Conservation (phyloP, 1,140 invertebrate species). For the Leptinotarsa lineolata region DNA sequence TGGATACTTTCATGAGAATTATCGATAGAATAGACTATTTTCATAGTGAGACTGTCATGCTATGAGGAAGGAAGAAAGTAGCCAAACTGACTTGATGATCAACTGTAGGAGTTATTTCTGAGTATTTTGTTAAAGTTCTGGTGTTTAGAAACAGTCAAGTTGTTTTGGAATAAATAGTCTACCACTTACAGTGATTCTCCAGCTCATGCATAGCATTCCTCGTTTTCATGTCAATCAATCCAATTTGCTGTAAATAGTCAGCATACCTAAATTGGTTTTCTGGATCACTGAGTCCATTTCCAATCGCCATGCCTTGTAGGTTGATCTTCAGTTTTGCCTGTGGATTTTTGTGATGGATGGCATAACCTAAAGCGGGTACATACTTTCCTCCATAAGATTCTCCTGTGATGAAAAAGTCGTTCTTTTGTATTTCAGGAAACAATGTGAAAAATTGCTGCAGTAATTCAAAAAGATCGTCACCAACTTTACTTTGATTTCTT, state of each 20-base stretch:
- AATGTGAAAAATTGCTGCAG: constrained; percentile 72
- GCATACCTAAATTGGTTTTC: constrained; percentile 63
- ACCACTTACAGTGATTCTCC: background rate
- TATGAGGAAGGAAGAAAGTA: too few species aligned
- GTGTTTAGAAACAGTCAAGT: background rate
- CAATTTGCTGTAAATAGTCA: constrained; percentile 74
- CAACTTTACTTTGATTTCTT: constrained; percentile 67
- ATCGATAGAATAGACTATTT: too few species aligned
- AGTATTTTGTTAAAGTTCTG: too few species aligned
- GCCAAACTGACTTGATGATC: too few species aligned
- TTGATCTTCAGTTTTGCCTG: constrained; percentile 66
- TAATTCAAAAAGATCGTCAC: constrained; percentile 66
- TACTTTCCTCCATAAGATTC: constrained; percentile 89
- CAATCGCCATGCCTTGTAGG: constrained; percentile 76
- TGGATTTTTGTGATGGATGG: constrained; percentile 68
- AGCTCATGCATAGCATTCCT: constrained; percentile 58
- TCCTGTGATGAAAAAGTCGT: constrained; percentile 76
- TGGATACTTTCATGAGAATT: too few species aligned
- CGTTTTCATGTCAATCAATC: constrained; percentile 69
- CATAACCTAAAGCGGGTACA: constrained; percentile 74
- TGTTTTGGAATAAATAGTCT: background rate
- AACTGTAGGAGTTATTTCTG: too few species aligned
- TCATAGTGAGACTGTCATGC: too few species aligned
- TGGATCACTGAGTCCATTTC: constrained; percentile 79
- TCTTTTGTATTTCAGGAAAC: constrained; percentile 69